These are phyloP conservation scores for Caenorhabditis drosophilae DNA, from an alignment of 2,888 invertebrate genomes.

Conservation along the genomic window DNA sequence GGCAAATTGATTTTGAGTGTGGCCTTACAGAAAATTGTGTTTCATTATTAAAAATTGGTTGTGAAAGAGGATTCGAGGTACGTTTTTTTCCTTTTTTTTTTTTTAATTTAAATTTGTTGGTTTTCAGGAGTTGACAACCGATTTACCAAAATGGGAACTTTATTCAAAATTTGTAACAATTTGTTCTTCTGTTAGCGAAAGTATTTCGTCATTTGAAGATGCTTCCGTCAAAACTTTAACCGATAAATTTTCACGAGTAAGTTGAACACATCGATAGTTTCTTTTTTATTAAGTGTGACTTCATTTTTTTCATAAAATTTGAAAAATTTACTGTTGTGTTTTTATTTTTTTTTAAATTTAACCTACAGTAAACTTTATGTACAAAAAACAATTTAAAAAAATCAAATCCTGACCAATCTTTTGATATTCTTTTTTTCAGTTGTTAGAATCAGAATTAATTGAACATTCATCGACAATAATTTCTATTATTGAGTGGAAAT, in stretches of 20 bases:
- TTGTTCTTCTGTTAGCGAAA: constrained; percentile 38
- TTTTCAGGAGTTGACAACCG: constrained; percentile 30
- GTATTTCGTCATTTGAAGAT: constrained; percentile 22
- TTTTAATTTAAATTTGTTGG: background rate
- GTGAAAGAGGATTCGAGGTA: constrained; percentile 36
- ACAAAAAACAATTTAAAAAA: too few relatives aligned
- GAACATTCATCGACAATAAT: constrained; percentile 12
- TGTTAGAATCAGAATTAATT: constrained; percentile 26
- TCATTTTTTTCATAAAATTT: background rate
- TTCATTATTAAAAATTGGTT: constrained; percentile 30
- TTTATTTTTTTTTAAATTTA: too few relatives aligned
- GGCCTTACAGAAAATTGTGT: constrained; percentile 42
- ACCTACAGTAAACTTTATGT: background rate
- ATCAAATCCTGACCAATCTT: too few relatives aligned
- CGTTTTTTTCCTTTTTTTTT: background rate
- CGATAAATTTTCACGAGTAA: constrained; percentile 14
- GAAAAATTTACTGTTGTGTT: background rate
- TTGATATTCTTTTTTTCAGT: constrained; percentile 10
- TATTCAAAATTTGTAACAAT: constrained; percentile 29
- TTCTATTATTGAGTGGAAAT: constrained; percentile 28
- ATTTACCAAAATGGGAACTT: constrained; percentile 35
- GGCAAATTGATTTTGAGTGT: constrained; percentile 45
- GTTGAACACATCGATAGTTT: too few relatives aligned
- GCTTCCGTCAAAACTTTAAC: constrained; percentile 11
- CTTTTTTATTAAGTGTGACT: background rate